Evolutionary conservation across 2,113 vertebrate genomes (phyloP).

Genomic region (Hyperopisus bebe): DNA sequence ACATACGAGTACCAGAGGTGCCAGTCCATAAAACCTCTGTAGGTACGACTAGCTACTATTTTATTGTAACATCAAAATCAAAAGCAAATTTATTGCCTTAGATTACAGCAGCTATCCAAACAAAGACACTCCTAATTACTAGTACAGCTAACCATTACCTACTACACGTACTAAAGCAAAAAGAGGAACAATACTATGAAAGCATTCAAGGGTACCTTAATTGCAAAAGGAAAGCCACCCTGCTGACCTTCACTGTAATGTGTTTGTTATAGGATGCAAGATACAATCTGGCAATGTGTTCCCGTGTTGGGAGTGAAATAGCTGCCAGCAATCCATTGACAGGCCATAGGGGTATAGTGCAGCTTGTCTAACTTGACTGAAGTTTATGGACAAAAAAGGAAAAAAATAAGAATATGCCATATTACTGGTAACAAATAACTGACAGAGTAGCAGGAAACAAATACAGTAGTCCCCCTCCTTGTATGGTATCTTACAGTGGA

Average conservation of each 20-base stretch:
- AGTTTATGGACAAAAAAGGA: background rate
- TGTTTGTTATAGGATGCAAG: conserved; percentile 30
- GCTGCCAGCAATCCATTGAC: background rate
- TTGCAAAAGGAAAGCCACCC: conserved; percentile 41
- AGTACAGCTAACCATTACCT: background rate
- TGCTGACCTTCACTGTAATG: conserved; percentile 23
- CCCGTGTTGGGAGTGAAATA: background rate
- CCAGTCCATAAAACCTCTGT: background rate
- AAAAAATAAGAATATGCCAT: background rate
- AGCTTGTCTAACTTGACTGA: background rate
- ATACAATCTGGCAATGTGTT: conserved; percentile 32
- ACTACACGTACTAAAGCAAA: conserved; percentile 18
- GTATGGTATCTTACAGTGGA: background rate
- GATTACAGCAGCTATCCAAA: background rate
- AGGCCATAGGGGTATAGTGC: background rate
- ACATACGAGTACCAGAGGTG: background rate
- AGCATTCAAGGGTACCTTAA: conserved; percentile 33
- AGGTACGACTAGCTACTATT: background rate
- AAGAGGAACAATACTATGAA: conserved; percentile 38
- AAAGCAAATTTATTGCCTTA: background rate
- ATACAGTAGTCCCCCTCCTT: background rate
- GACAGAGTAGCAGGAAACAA: background rate
- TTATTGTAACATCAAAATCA: background rate
- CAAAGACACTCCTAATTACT: background rate
- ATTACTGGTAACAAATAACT: background rate